Evolutionary conservation across 1,140 invertebrate genomes (phyloP).

Genomic region (Solenopsis fugax): DNA sequence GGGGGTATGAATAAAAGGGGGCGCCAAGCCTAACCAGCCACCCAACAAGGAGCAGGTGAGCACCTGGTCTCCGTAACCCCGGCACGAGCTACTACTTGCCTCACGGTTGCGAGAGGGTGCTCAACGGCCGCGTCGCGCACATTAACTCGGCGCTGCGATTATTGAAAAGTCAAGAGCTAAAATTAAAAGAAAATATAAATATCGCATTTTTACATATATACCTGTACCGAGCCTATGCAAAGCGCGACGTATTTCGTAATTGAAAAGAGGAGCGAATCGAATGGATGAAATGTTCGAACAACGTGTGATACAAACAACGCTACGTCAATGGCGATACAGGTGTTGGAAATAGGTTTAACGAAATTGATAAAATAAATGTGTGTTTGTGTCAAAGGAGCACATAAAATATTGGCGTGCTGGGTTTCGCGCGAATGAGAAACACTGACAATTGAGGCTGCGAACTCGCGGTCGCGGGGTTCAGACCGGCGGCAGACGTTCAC

Average conservation of each 20-base stretch:
- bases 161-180: not conserved
- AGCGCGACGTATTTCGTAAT: not conserved
- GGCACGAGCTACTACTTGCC: slow-evolving; percentile 76
- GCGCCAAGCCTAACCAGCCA: slow-evolving; percentile 71
- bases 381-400: no score
- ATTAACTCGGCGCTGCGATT: not conserved
- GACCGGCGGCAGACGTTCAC: slow-evolving; percentile 70
- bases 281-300: not conserved
- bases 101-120: slow-evolving; percentile 63
- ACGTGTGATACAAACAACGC: not conserved
- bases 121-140: slow-evolving; percentile 36
- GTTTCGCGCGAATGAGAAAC: slow-evolving; percentile 59
- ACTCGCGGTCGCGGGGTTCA: slow-evolving; percentile 53
- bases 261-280: not conserved
- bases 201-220: not conserved
- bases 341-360: not conserved
- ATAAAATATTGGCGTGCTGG: not conserved
- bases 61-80: slow-evolving; percentile 78
- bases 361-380: not conserved
- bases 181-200: not conserved
- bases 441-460: slow-evolving; percentile 46
- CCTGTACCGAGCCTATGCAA: not conserved
- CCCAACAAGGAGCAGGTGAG: slow-evolving; percentile 80
- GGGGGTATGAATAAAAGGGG: slow-evolving; percentile 68
- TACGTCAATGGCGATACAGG: not conserved